Conservation (phyloP, 2,888 invertebrate genomes). For the Sturmia bella region DNA sequence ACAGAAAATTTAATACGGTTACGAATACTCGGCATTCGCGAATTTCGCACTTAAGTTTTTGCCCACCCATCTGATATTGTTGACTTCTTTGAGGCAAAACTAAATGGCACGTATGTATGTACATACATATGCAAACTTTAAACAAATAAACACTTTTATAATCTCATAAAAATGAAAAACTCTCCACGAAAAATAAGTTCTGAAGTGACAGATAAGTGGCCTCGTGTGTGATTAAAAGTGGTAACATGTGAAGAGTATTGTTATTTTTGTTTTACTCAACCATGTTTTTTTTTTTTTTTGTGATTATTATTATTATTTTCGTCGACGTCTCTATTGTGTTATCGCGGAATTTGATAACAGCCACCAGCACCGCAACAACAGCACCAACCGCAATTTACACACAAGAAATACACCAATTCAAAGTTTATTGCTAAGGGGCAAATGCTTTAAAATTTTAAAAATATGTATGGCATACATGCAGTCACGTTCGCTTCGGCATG, state of each 20-base stretch:
- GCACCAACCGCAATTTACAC: not conserved
- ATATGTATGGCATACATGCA: slow-evolving; percentile 27
- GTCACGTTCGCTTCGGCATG: slow-evolving; percentile 52
- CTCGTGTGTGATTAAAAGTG: slow-evolving; percentile 36
- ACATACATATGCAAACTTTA: not conserved
- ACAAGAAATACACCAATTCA: slow-evolving; percentile 30
- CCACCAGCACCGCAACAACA: no score
- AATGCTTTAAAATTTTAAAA: no score
- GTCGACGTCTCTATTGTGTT: slow-evolving; percentile 43
- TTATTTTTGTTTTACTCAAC: slow-evolving; percentile 6
- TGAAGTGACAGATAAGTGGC: slow-evolving; percentile 15
- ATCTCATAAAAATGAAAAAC: not conserved
- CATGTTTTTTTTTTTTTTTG: slow-evolving; percentile 9
- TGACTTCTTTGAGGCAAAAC: no score
- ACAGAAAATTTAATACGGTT: no score
- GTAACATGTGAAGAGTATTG: slow-evolving; percentile 7
- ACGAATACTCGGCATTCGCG: no score
- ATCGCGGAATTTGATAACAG: slow-evolving; percentile 31
- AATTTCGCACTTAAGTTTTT: no score
- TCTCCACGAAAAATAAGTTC: slow-evolving; percentile 37
- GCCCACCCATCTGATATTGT: no score
- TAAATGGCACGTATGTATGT: not conserved
- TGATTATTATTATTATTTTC: no score
- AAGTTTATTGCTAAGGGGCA: slow-evolving; percentile 61
- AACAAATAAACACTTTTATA: no score